phyloP scores from a whole-genome alignment of 2,888 invertebrate genomes.

The Operophtera brumata region DNA sequence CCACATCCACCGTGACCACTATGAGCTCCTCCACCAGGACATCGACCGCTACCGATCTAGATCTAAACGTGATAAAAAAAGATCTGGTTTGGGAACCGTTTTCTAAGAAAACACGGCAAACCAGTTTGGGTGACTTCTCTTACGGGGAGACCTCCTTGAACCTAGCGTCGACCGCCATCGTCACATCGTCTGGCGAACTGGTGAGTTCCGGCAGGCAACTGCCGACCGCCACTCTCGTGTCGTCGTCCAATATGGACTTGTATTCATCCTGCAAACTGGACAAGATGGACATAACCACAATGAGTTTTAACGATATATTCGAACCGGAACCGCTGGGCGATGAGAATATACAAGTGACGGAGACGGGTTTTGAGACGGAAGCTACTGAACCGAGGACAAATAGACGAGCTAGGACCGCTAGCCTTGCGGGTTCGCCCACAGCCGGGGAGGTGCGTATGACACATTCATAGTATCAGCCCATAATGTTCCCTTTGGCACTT shows the following conservation, averaged over 20 bases:
- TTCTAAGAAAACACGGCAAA: constrained; percentile 46
- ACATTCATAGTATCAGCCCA: not conserved
- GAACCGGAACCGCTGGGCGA: constrained; percentile 47
- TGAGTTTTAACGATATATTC: constrained; percentile 58
- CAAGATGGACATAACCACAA: constrained; percentile 39
- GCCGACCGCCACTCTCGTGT: constrained; percentile 14
- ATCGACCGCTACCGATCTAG: constrained; percentile 18
- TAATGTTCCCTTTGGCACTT: not conserved
- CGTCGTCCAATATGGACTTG: constrained; percentile 7
- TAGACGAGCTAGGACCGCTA: constrained; percentile 46
- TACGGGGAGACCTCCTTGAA: constrained; percentile 59
- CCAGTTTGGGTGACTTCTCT: constrained; percentile 61
- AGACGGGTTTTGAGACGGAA: not conserved
- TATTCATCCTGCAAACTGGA: constrained; percentile 13
- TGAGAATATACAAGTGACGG: constrained; percentile 44
- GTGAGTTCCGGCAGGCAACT: constrained; percentile 14
- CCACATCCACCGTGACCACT: not conserved
- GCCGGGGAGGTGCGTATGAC: constrained; percentile 23
- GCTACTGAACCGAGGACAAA: constrained; percentile 43
- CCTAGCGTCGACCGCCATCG: constrained; percentile 27
- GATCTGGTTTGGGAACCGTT: constrained; percentile 57
- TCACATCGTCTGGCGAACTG: constrained; percentile 12
- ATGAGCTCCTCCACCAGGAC: not conserved
- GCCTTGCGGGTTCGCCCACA: constrained; percentile 40
- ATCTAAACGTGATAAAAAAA: constrained; percentile 57